Base-by-base conservation (phyloP, 2,888 invertebrate genomes). In the Aphodius granarius region DNA sequence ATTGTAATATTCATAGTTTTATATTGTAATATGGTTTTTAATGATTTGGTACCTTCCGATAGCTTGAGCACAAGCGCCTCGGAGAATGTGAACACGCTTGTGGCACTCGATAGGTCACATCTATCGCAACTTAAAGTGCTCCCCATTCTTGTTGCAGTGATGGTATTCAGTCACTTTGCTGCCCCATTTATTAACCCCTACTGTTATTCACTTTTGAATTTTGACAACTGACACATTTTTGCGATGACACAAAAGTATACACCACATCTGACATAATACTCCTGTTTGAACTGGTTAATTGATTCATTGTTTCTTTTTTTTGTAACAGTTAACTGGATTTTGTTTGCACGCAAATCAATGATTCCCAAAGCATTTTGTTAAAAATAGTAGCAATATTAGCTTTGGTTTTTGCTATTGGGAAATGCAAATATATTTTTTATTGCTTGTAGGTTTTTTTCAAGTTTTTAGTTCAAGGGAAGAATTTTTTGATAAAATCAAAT, bases 51-150 rank as follows among this genome's bases (percentile, higher is more conserved):
- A 82, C 83, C 82, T 71, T 83, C 81, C 16, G 77, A 79, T 17
- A 84, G 63, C 73, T 81, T 81, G 64, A 80, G 74, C 2, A 84
- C 79, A n/a, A 84, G 81, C 63, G 79, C 79, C 71, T 84, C 83
- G 2, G 85, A 84, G 73, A 85, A 80, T 77, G 83, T 84, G 70
- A 85, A 82, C 15, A 83, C 81, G 72, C 81, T 85, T 19, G 78
- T 76, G 16, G 79, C 73, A 62, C 71, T 76, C 3, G 79, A 78
- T 6, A 78, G 73, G 6, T 76, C 72, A 71, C 82, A 82, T 75
- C 77, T 73, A 23, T 81, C 68, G 65, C 81, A 81, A 73, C 73
- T 78, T 21, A 77, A 9, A 21, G 73, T 66, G n/a, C 74, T 77
- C 1, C 81, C 80, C 80, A 81, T 81, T 68, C 73, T 77, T 43